Evolutionary conservation across 2,113 vertebrate genomes (phyloP), one percentile per base, ranked within the genome.

Genomic region (Mastomys coucha): DNA sequence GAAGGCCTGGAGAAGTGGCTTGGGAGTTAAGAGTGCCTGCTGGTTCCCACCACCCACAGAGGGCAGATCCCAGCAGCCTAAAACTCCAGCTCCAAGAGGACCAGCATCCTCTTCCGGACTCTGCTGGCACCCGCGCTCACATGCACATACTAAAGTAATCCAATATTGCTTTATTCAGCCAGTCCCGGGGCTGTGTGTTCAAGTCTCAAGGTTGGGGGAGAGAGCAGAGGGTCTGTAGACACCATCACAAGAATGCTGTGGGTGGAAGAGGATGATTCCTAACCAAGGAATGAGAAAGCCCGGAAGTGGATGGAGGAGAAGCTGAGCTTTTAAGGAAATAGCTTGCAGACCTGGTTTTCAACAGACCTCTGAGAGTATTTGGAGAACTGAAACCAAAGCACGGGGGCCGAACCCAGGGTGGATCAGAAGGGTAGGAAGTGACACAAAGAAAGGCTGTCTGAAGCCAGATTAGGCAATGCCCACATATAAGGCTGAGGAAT

Each of bases 301-400:
- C 0, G 9, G 60, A 78, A 26, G 75, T 31, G 9, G 49, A 26
- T 10, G 36, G 39, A 5, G 16, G 51, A 96, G 91, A 51, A 89
- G 10, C 7, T n/a, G 51, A 19, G 20, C 13, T 58, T 95, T 70
- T 51, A 36, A 97, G 85, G 89, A 96, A 73, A 73, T 82, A 56
- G 72, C 5, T 14, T 7, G 49, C n/a, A 33, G 63, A 94, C 80
- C 65, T 87, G 49, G 70, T 60, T 80, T 94, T 93, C 92, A 86
- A 96, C 94, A 65, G 76, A 70, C 28, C 26, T 22, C 49, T 56
- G 36, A 82, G 70, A 87, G 14, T 76, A 65, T 85, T 65, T 84
- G 70, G 80, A 45, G 86, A 96, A 86, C 31, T 31, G 88, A 94
- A 95, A 94, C 60, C 88, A 80, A 67, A 33, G 26, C 70, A 94